Evolutionary conservation across 2,888 invertebrate species (phyloP).

Genomic region (Amphimallon solstitiale): DNA sequence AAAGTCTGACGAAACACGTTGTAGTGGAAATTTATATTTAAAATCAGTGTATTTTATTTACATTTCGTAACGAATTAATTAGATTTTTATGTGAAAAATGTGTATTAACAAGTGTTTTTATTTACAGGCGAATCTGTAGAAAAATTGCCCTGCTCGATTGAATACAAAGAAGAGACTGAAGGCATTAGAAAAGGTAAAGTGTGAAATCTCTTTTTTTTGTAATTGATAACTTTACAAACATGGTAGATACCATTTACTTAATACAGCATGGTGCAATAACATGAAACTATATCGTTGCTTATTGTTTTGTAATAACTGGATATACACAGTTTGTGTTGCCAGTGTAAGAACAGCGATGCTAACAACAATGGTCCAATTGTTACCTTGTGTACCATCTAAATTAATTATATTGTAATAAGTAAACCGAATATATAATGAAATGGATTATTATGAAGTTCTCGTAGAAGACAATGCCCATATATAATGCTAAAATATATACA

Average conservation of each 20-base stretch:
- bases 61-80: no score
- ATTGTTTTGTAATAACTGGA: no score
- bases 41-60: no score
- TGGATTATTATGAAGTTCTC: not conserved
- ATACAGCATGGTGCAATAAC: no score
- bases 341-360: not conserved
- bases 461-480: conserved; percentile 19
- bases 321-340: no score
- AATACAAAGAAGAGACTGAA: conserved; percentile 56
- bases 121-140: conserved; percentile 60
- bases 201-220: not conserved
- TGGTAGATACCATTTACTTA: not conserved
- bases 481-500: no score
- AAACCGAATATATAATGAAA: not conserved
- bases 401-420: conserved; percentile 30
- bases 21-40: no score
- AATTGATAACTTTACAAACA: not conserved
- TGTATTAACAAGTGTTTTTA: conserved; percentile 36
- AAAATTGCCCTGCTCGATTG: conserved; percentile 54
- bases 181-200: conserved; percentile 57
- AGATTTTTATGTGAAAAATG: not conserved
- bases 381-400: conserved; percentile 16
- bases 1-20: no score
- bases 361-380: conserved; percentile 22
- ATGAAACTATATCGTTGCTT: no score